Evolutionary conservation across 2,888 invertebrate genomes (phyloP).

Genomic region (Erynnis tages): DNA sequence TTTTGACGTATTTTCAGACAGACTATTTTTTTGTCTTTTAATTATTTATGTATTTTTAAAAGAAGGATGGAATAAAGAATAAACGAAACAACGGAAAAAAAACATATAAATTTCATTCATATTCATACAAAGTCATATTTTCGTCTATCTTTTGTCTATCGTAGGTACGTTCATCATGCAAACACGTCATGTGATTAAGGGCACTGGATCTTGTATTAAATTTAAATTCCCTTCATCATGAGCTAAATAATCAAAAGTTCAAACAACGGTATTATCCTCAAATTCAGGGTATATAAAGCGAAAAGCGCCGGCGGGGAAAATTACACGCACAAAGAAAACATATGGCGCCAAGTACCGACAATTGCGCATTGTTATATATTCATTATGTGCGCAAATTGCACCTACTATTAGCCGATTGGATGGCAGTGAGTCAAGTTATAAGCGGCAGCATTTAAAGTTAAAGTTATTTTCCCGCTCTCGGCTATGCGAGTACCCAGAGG

Average conservation of each 20-base stretch:
- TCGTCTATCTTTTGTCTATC: too few species aligned
- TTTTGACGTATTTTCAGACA: too few species aligned
- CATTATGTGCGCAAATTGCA: slow-evolving; percentile 62
- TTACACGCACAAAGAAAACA: slow-evolving; percentile 57
- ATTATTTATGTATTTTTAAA: too few species aligned
- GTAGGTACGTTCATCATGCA: too few species aligned
- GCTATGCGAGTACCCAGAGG: too few species aligned
- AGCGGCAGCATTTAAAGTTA: slow-evolving; percentile 22
- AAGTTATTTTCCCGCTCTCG: not conserved
- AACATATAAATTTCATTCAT: too few species aligned
- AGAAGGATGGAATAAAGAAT: too few species aligned
- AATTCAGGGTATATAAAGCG: not conserved
- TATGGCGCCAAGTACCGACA: slow-evolving; percentile 56
- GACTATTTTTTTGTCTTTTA: too few species aligned
- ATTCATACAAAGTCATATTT: too few species aligned
- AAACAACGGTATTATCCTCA: not conserved
- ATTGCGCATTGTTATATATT: slow-evolving; percentile 46
- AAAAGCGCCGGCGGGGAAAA: slow-evolving; percentile 47
- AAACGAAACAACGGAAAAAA: too few species aligned
- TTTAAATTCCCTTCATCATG: not conserved
- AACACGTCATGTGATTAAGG: too few species aligned
- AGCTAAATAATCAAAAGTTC: not conserved
- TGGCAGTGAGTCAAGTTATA: slow-evolving; percentile 24
- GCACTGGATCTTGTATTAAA: not conserved
- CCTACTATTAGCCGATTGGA: slow-evolving; percentile 49